Evolutionary conservation across 2,888 invertebrate genomes (phyloP), one percentile per base, ranked within the genome.

Genomic region (Busseola fusca): DNA sequence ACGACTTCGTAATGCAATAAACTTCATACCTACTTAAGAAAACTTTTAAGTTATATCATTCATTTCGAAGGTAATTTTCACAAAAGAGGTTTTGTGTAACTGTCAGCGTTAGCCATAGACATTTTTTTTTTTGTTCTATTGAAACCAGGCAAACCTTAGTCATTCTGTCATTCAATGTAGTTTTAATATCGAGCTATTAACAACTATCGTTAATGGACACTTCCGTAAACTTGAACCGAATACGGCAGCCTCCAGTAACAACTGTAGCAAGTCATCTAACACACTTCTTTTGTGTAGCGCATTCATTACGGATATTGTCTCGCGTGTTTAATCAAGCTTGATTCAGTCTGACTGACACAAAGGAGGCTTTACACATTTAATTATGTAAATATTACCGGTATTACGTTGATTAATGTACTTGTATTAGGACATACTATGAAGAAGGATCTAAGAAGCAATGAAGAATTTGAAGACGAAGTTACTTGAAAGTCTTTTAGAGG

Each of bases 291-390:
- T 84, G 73, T 84, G 59, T 62, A 12, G n/a, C 42, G 34, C 58
- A 64, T 74, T 83, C 72, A 80, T 83, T 80, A 80, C 34, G 69
- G 58, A 81, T 80, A 83, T 76, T 80, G 82, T 80, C 69, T 64
- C 50, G 42, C 58, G 65, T 74, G 62, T 69, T 74, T 80, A 80
- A 77, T 82, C 70, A 84, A 42, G 63, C 65, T 34, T 66, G 58
- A 81, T 79, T 79, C 72, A 78, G 69, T n/a, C 66, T 77, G 69
- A 69, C 21, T 69, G 73, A 73, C 73, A 81, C 60, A 82, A 82
- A 77, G 40, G 64, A 82, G 62, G 67, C 66, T 78, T 76, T 48
- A 80, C 60, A 76, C 59, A 48, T 64, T 62, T 64, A 76, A 81
- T 71, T 71, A 78, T 76, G 76, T 76, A 76, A 81, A 78, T 81